Evolutionary conservation across 2,888 invertebrate species (phyloP), one percentile per base, ranked within the genome.

Genomic region (Drosophila emarginata): DNA sequence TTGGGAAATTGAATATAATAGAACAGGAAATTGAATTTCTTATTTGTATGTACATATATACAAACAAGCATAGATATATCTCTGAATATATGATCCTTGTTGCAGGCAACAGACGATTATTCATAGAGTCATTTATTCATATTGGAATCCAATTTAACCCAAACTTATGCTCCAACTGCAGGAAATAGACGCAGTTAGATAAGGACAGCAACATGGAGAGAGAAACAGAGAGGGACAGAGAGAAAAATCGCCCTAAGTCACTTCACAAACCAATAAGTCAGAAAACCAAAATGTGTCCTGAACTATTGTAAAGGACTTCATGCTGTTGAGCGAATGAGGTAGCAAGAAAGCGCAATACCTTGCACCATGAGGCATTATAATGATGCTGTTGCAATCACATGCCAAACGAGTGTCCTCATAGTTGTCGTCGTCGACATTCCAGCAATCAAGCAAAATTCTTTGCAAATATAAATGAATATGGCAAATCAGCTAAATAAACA

Each of bases 361-460:
- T 32, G 32, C 32, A 32, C 32, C 32, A 32, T 15, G 15, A 11
- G 11, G 45, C 4, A 18, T 2, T 18, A 45, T 21, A 21, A 14
- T 21, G 11, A 21, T 45, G 15, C 15, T 15, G 15, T 40, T 18
- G 15, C 15, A 18, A 18, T 45, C 15, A 45, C 9, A 11, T 9
- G 40, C 5, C 5, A 26, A 45, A 39, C 11, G 37, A 39, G 11
- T 39, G 18, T 18, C 21, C 45, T 45, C 4, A 18, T 45, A 64
- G 50, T 28, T 6, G 23, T 23, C 23, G 1, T 28, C 28, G 28
- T 32, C 32, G 32, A 32, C 51, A 58, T 52, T 36, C 59, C 64
- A 64, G 18, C 18, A 45, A 64, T 64, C 32, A 52, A 14, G 26
- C 12, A 52, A 52, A 45, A 45, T 45, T 39, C 23, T 28, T 53